Evolutionary conservation across 2,888 invertebrate species (phyloP).

Genomic region (Piscicola geometra): DNA sequence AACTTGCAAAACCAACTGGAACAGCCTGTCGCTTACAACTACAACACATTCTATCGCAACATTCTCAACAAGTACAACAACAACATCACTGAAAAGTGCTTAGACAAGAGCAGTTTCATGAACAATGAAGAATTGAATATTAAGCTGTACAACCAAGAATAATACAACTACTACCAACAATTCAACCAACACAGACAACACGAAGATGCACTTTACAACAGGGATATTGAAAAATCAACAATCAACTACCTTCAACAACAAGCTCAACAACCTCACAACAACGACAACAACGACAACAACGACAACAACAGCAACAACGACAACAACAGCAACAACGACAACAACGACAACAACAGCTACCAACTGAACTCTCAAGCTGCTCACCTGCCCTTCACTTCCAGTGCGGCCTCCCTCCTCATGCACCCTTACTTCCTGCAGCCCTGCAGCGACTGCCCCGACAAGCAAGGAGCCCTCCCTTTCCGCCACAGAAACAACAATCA

Average conservation of each 20-base stretch:
- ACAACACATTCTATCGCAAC: slow-evolving; percentile 5
- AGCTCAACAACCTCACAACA: neutral
- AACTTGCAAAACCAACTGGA: neutral
- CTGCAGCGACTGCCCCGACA: neutral
- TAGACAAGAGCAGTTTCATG: neutral
- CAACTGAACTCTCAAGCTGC: neutral
- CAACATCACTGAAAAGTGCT: neutral
- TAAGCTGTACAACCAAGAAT: neutral
- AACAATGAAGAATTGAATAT: neutral
- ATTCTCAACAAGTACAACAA: slow-evolving; percentile 14
- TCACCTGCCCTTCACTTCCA: slow-evolving; percentile 19
- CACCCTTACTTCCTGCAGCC: slow-evolving; percentile 31
- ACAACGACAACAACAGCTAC: slow-evolving; percentile 26
- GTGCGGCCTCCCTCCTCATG: slow-evolving; percentile 25
- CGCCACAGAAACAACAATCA: neutral
- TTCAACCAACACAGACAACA: neutral
- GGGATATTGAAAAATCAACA: neutral
- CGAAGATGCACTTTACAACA: neutral
- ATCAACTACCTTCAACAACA: neutral
- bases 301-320: neutral
- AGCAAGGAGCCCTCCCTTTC: neutral
- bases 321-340: neutral
- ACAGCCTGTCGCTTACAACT: slow-evolving; percentile 4
- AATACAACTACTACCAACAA: slow-evolving; percentile 6
- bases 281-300: no score